Conservation (phyloP, 2,113 vertebrate genomes). For the Notothenia rossii region DNA sequence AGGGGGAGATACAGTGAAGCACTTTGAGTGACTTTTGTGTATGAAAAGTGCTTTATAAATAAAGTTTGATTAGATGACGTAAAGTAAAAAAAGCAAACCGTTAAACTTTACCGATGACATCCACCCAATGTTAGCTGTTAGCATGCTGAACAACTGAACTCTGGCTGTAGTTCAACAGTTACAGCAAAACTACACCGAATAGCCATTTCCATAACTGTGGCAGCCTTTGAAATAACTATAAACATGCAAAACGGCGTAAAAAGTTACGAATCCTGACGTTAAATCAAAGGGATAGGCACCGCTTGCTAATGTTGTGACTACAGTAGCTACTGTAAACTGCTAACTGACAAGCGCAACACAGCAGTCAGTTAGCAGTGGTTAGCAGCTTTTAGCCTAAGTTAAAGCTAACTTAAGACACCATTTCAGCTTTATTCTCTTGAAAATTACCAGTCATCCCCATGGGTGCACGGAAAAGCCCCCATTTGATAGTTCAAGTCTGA, state of each 20-base stretch:
- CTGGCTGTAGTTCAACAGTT: not conserved
- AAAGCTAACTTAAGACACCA: not conserved
- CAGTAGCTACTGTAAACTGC: slow-evolving; percentile 32
- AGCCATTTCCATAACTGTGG: rapidly evolving
- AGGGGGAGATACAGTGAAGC: no score
- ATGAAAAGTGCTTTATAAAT: no score
- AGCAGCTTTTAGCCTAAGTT: slow-evolving; percentile 20
- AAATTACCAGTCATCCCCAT: rapidly evolving
- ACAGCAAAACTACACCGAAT: not conserved
- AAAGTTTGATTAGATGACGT: not conserved
- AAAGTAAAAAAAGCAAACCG: not conserved
- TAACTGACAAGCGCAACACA: slow-evolving; percentile 14
- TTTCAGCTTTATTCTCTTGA: not conserved
- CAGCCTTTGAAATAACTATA: rapidly evolving
- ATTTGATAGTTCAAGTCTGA: not conserved
- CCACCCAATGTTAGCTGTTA: slow-evolving; percentile 26
- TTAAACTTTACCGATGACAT: slow-evolving; percentile 46
- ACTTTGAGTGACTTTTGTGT: no score
- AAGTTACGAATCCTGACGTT: no score
- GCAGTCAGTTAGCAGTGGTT: slow-evolving; percentile 51
- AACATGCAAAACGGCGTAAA: rapidly evolving
- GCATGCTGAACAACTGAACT: slow-evolving; percentile 15
- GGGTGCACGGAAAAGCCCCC: rapidly evolving
- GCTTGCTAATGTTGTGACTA: slow-evolving; percentile 24
- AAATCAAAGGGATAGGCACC: not conserved